Percentiles rank a stretch among this genome's conserved stretches.
Evolutionary conservation across 2,888 invertebrate genomes (phyloP).

Genomic region (Nemoura dubitans): DNA sequence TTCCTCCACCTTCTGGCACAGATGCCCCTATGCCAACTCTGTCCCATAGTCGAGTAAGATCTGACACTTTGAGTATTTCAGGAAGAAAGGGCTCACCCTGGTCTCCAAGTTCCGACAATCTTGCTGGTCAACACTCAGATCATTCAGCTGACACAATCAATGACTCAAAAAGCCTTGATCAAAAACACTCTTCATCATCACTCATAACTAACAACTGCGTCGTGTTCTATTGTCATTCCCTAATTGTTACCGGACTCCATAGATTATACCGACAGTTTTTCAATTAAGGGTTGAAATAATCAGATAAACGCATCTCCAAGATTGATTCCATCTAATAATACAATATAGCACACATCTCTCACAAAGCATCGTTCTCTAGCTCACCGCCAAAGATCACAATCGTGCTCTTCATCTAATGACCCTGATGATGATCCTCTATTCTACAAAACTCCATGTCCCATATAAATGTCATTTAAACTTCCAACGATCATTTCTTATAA

Average conservation of each 20-base stretch:
- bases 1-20: too few relatives aligned
- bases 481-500: conserved; percentile 7
- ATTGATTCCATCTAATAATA: neutral
- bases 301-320: neutral
- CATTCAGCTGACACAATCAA: neutral
- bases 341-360: neutral
- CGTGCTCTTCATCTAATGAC: conserved; percentile 3
- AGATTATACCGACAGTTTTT: neutral
- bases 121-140: too few relatives aligned
- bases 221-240: neutral
- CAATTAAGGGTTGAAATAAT: conserved; percentile 12
- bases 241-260: neutral
- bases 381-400: neutral
- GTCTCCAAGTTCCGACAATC: too few relatives aligned
- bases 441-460: conserved; percentile 7
- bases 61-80: too few relatives aligned
- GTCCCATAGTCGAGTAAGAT: too few relatives aligned
- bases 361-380: neutral
- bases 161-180: neutral
- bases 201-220: neutral
- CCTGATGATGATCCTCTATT: conserved; percentile 12
- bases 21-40: too few relatives aligned
- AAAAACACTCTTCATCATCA: neutral
- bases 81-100: too few relatives aligned
- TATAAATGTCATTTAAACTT: neutral